A percentile compares a stretch with the other conserved stretches of the same genome.
These are phyloP conservation scores for Sparus aurata DNA, from an alignment of 2,797 vertebrate species.

Conservation along the genomic window DNA sequence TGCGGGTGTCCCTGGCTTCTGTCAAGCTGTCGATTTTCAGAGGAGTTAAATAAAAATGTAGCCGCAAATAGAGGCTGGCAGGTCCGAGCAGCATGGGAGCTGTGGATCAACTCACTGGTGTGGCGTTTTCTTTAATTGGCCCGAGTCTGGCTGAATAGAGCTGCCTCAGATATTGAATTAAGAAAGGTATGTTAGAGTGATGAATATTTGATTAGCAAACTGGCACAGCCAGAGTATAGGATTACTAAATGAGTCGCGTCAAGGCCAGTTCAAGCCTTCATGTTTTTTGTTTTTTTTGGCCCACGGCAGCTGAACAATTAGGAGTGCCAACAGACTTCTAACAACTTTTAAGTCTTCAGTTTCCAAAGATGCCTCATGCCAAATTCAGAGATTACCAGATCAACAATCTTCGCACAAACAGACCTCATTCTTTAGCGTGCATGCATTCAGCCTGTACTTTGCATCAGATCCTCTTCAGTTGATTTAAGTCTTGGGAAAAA, in stretches of 20 bases:
- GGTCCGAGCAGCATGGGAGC: conserved; percentile 14
- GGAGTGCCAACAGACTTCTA: conserved; percentile 11
- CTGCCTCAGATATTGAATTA: not conserved
- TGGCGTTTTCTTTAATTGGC: not conserved
- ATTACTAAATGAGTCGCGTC: not conserved
- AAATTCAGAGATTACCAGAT: conserved; percentile 36
- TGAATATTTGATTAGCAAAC: not conserved
- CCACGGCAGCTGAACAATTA: conserved; percentile 2
- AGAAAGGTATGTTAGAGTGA: not conserved
- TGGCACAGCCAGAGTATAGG: not conserved
- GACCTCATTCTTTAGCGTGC: conserved; percentile 3
- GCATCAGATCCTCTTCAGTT: not conserved
- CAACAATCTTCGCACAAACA: conserved; percentile 29
- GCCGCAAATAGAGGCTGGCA: conserved; percentile 29
- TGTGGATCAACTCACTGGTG: conserved; percentile 14
- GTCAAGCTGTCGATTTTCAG: conserved; percentile 41
- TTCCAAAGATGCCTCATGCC: conserved; percentile 21
- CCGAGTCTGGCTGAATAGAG: not conserved
- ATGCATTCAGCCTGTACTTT: not conserved
- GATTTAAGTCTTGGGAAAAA: not conserved
- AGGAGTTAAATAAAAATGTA: conserved; percentile 33
- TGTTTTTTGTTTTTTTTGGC: conserved; percentile 15
- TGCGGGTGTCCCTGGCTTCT: conserved; percentile 18
- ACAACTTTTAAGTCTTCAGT: conserved; percentile 25
- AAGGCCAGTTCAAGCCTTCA: not conserved